phyloP scores from a whole-genome alignment of 92 coral and sea anemone genomes.

The Paramuricea clavata region DNA sequence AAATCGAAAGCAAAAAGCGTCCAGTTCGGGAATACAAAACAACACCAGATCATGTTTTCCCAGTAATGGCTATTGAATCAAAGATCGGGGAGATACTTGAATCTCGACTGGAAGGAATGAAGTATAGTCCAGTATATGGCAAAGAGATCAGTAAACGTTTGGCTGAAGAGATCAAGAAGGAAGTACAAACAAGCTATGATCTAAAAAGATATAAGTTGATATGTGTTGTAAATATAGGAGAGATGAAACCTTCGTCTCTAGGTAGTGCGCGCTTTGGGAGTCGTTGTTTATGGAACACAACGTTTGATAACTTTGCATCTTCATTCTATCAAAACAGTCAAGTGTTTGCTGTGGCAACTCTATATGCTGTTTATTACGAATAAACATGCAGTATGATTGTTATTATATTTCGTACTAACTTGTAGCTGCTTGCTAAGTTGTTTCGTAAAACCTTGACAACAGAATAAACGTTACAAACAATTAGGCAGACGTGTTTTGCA shows the following conservation, averaged over 20 bases:
- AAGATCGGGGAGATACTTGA: slow-evolving; percentile 78
- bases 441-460: too few relatives aligned
- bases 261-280: slow-evolving; percentile 82
- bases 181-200: slow-evolving; percentile 76
- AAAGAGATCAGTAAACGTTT: slow-evolving; percentile 80
- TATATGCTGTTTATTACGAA: slow-evolving; percentile 88
- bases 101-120: slow-evolving; percentile 70
- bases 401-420: not conserved
- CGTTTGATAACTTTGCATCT: slow-evolving; percentile 88
- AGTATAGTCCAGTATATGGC: slow-evolving; percentile 76
- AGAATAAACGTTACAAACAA: too few relatives aligned
- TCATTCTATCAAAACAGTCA: slow-evolving; percentile 80
- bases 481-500: too few relatives aligned
- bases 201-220: slow-evolving; percentile 85
- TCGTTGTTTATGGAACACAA: slow-evolving; percentile 92
- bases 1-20: not conserved
- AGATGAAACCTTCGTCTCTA: slow-evolving; percentile 64
- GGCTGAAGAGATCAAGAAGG: slow-evolving; percentile 86
- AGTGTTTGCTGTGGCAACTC: slow-evolving; percentile 89
- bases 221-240: slow-evolving; percentile 89
- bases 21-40: slow-evolving; percentile 1
- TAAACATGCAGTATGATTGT: slow-evolving; percentile 7
- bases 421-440: too few relatives aligned
- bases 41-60: slow-evolving; percentile 75
- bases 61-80: slow-evolving; percentile 75